A percentile compares a stretch with the other conserved stretches of the same genome.
Conservation (phyloP, 2,113 vertebrate species). For the Pionites leucogaster region DNA sequence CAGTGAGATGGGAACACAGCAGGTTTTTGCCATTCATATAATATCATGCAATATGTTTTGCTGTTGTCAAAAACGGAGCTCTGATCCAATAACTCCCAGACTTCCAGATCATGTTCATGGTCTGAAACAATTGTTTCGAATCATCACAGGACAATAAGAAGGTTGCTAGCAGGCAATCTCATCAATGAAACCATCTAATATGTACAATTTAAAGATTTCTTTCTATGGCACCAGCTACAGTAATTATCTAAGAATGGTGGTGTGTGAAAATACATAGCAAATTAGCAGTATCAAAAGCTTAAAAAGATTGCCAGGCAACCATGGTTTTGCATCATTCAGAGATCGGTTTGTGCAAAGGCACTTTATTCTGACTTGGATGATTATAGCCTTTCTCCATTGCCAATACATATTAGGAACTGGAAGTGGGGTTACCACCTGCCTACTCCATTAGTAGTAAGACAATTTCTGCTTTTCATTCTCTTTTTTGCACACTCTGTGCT, state of each 20-base stretch:
- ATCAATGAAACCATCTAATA: not conserved
- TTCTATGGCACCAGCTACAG: not conserved
- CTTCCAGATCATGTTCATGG: not conserved
- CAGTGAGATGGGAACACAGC: not conserved
- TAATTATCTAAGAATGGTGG: not conserved
- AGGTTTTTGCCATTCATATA: not conserved
- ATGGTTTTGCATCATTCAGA: not conserved
- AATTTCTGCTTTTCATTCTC: not conserved
- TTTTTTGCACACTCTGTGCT: not conserved
- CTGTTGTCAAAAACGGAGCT: slow-evolving; percentile 9
- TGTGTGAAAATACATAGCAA: not conserved
- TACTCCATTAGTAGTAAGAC: slow-evolving; percentile 2
- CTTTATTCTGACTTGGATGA: slow-evolving; percentile 46
- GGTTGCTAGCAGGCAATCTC: slow-evolving; percentile 17
- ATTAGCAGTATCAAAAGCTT: not conserved
- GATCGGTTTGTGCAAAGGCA: not conserved
- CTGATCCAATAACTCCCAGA: not conserved
- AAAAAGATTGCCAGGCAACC: slow-evolving; percentile 24
- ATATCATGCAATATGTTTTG: not conserved
- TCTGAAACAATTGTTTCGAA: slow-evolving; percentile 29
- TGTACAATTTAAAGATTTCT: not conserved
- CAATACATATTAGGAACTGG: not conserved
- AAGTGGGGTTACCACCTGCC: slow-evolving; percentile 40
- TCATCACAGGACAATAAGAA: slow-evolving; percentile 34
- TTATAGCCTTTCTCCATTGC: slow-evolving; percentile 33